Evolutionary conservation across 2,113 vertebrate species (phyloP).

Genomic region (Erinaceus europaeus): DNA sequence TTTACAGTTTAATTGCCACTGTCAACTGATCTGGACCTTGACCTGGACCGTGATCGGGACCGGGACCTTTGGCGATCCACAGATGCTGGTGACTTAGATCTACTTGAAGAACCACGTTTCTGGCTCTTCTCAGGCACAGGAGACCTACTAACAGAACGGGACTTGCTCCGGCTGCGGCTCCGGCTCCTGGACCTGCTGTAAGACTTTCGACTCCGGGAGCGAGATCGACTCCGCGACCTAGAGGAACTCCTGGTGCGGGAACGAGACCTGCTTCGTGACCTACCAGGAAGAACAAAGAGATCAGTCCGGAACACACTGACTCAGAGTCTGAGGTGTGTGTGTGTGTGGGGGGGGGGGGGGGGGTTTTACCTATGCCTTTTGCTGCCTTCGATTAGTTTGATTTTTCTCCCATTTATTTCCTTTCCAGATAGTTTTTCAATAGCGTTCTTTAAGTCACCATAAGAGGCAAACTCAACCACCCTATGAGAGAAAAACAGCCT

Average conservation of each 20-base stretch:
- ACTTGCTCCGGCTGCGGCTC: conserved; percentile 85
- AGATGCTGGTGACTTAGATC: conserved; percentile 86
- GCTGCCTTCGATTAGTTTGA: conserved; percentile 94
- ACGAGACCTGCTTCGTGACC: conserved; percentile 92
- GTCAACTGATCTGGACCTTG: conserved; percentile 88
- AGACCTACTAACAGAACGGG: conserved; percentile 87
- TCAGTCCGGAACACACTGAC: not conserved
- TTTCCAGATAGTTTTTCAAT: conserved; percentile 97
- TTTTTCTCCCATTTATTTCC: conserved; percentile 98
- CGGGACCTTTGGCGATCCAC: conserved; percentile 87
- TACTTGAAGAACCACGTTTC: conserved; percentile 86
- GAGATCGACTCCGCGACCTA: conserved; percentile 89
- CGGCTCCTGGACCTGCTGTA: conserved; percentile 89
- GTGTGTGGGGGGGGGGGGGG: not conserved
- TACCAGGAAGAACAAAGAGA: conserved; percentile 63
- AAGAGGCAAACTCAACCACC: conserved; percentile 97
- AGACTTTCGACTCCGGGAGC: conserved; percentile 89
- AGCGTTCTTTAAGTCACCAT: conserved; percentile 97
- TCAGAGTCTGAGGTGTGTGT: not conserved
- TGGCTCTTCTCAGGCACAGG: conserved; percentile 88
- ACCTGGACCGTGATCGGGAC: conserved; percentile 83
- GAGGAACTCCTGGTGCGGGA: conserved; percentile 92
- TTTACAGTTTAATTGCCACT: conserved; percentile 90
- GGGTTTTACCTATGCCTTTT: conserved; percentile 96
- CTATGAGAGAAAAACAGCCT: conserved; percentile 71